Evolutionary conservation across 1,140 invertebrate species (phyloP).

Genomic region (Scaptomyza montana): DNA sequence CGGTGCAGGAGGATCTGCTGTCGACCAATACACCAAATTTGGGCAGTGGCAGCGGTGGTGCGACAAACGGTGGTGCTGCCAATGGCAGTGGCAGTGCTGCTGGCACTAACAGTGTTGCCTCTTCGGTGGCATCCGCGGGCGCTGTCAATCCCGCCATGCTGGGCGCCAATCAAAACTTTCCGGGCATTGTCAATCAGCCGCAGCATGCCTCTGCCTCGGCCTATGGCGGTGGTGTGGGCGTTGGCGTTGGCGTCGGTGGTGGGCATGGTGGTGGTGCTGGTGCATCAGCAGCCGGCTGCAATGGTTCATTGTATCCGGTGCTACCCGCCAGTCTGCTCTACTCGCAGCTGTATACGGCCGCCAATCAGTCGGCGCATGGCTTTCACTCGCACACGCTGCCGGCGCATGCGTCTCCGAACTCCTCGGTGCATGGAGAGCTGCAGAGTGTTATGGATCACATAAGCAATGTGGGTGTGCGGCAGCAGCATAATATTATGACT

Average conservation of each 20-base stretch:
- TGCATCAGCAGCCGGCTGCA: constrained; percentile 84
- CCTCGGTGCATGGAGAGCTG: constrained; percentile 86
- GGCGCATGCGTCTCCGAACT: constrained; percentile 86
- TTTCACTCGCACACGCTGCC: constrained; percentile 88
- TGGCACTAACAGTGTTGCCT: constrained; percentile 88
- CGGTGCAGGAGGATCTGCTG: constrained; percentile 90
- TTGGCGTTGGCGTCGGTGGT: constrained; percentile 53
- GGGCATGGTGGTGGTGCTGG: constrained; percentile 62
- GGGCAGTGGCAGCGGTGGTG: constrained; percentile 63
- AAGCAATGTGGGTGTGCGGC: constrained; percentile 85
- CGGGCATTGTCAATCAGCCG: constrained; percentile 76
- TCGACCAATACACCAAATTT: constrained; percentile 85
- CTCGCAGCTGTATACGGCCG: constrained; percentile 91
- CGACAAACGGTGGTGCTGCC: constrained; percentile 32
- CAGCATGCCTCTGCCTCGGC: constrained; percentile 75
- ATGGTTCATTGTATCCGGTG: constrained; percentile 89
- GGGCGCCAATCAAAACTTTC: constrained; percentile 78
- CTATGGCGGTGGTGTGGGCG: constrained; percentile 56
- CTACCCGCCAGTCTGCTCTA: constrained; percentile 91
- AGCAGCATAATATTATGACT: constrained; percentile 85
- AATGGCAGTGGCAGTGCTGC: constrained; percentile 85
- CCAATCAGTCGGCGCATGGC: constrained; percentile 90
- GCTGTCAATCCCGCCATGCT: constrained; percentile 84
- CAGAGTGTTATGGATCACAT: constrained; percentile 90
- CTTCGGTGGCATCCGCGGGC: constrained; percentile 86